Evolutionary conservation across 1,140 invertebrate species (phyloP).

Genomic region (Armadillidium nasatum): DNA sequence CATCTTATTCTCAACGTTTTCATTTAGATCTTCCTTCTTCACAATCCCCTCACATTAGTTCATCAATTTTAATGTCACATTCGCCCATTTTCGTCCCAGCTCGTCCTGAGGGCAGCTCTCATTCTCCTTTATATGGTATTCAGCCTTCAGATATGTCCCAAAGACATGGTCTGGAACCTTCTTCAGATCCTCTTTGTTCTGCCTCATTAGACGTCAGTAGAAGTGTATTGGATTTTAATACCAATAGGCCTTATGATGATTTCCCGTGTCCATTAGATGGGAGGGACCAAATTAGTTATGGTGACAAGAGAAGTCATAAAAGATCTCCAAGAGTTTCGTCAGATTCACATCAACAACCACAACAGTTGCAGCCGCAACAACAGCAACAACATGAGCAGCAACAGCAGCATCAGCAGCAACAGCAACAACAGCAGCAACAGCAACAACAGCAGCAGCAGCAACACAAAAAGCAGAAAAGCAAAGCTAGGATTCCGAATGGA

Average conservation of each 20-base stretch:
- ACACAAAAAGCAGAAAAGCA: neutral
- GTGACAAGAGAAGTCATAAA: neutral
- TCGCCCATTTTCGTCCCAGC: neutral
- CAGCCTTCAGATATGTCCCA: neutral
- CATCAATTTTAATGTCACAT: neutral
- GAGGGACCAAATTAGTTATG: neutral
- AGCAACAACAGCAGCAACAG: neutral
- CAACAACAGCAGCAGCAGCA: neutral
- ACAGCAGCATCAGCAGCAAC: neutral
- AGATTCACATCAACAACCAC: neutral
- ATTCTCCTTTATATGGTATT: neutral
- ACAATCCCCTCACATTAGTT: neutral
- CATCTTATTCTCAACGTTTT: neutral
- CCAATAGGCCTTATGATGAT: neutral
- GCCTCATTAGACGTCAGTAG: neutral
- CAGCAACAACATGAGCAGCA: neutral
- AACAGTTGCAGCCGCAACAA: neutral
- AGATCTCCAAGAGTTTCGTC: neutral
- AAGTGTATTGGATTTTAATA: neutral
- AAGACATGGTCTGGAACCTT: neutral
- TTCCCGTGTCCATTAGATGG: neutral
- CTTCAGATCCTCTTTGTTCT: neutral
- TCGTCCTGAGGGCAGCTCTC: neutral
- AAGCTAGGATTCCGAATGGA: neutral
- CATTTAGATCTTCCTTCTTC: neutral